Evolutionary conservation across 1,140 invertebrate genomes (phyloP).

Genomic region (Drosophila malerkotliana): DNA sequence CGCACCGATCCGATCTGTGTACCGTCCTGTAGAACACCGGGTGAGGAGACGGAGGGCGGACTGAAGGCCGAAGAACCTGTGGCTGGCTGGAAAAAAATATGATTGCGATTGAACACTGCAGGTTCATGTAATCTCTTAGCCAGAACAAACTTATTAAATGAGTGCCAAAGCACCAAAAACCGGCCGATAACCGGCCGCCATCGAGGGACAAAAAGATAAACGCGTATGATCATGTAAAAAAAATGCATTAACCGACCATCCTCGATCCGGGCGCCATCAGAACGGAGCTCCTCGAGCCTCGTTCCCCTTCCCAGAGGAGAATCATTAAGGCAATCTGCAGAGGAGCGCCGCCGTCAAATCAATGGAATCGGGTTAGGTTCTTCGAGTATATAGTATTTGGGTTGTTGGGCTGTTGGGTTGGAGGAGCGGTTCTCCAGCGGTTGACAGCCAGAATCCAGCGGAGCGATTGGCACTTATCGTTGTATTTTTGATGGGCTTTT

Average conservation of each 20-base stretch:
- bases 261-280: conserved; percentile 29
- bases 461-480: conserved; percentile 51
- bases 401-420: conserved; percentile 13
- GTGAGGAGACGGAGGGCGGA: not conserved
- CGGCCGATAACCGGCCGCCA: conserved; percentile 55
- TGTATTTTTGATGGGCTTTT: conserved; percentile 9
- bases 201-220: conserved; percentile 77
- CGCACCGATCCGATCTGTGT: not conserved
- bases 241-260: conserved; percentile 72
- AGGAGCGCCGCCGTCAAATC: conserved; percentile 70
- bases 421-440: conserved; percentile 43
- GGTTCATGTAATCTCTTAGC: conserved; percentile 84
- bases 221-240: conserved; percentile 81
- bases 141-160: conserved; percentile 81
- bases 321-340: conserved; percentile 73
- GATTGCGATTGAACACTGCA: conserved; percentile 83
- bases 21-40: conserved; percentile 13
- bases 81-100: conserved; percentile 54
- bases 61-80: conserved; percentile 8
- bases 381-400: conserved; percentile 25
- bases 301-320: conserved; percentile 8
- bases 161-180: conserved; percentile 72
- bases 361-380: conserved; percentile 54
- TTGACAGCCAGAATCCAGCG: conserved; percentile 44
- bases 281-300: conserved; percentile 5